These are phyloP conservation scores for Tylochromis polylepis DNA, from an alignment of 2,113 vertebrate species.

Conservation along the genomic window DNA sequence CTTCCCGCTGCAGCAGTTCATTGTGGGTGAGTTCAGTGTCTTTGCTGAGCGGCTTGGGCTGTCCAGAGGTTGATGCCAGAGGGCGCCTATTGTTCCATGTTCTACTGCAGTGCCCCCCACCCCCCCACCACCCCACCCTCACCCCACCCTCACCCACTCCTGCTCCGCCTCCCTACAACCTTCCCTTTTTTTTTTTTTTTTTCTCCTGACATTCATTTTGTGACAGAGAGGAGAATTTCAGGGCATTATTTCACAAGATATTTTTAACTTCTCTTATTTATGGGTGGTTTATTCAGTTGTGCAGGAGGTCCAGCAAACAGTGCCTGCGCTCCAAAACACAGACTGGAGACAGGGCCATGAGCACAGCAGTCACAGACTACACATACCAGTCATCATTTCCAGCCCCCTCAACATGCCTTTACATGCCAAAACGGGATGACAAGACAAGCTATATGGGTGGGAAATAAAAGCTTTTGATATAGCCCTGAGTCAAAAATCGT, in stretches of 20 bases:
- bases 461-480: slow-evolving; percentile 44
- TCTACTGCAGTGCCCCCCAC: slow-evolving; percentile 46
- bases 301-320: background rate
- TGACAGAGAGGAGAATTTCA: slow-evolving; percentile 7
- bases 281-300: background rate
- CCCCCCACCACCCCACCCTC: background rate
- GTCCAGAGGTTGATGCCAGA: slow-evolving; percentile 71
- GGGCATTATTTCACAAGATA: background rate
- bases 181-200: slow-evolving; percentile 35
- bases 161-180: slow-evolving; percentile 38
- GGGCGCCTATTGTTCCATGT: slow-evolving; percentile 67
- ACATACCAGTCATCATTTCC: slow-evolving; percentile 14
- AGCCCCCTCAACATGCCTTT: slow-evolving; percentile 10
- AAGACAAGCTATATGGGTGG: slow-evolving; percentile 1
- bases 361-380: background rate
- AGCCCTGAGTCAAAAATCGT: slow-evolving; percentile 45
- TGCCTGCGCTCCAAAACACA: background rate
- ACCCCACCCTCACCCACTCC: background rate
- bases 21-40: slow-evolving; percentile 74
- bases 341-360: background rate
- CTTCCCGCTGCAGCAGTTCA: slow-evolving; percentile 68
- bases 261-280: background rate
- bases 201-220: slow-evolving; percentile 43
- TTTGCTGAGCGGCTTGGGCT: slow-evolving; percentile 67
- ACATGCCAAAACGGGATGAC: slow-evolving; percentile 19